These are phyloP conservation scores for Rhizoglyphus robini DNA, from an alignment of 1,140 invertebrate species.

Conservation along the genomic window DNA sequence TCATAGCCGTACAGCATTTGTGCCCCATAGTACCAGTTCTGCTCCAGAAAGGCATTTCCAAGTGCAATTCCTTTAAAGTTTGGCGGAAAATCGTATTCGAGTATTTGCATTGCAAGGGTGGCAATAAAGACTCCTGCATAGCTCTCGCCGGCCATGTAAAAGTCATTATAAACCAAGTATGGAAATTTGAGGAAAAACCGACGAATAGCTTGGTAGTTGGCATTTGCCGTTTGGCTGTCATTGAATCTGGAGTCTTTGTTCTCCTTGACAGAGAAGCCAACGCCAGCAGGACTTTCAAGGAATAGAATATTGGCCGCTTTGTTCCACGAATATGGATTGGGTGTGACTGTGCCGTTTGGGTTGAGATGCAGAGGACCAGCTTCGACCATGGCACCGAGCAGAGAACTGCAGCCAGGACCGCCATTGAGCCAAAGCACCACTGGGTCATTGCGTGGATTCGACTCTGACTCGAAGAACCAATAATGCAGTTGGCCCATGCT, in stretches of 20 bases:
- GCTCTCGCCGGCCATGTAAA: slow-evolving; percentile 38
- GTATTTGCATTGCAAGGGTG: slow-evolving; percentile 38
- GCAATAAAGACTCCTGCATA: slow-evolving; percentile 40
- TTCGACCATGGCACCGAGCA: slow-evolving; percentile 39
- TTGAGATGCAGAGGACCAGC: slow-evolving; percentile 39
- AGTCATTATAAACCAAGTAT: slow-evolving; percentile 34
- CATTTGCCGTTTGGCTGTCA: slow-evolving; percentile 35
- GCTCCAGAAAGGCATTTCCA: slow-evolving; percentile 39
- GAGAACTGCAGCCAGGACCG: slow-evolving; percentile 42
- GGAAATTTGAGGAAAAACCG: slow-evolving; percentile 41
- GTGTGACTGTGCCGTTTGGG: slow-evolving; percentile 31
- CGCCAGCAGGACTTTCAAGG: slow-evolving; percentile 43
- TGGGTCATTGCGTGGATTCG: slow-evolving; percentile 37
- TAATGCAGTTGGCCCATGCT: slow-evolving; percentile 29
- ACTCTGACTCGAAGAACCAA: slow-evolving; percentile 40
- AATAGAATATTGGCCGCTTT: slow-evolving; percentile 58
- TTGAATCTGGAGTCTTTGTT: slow-evolving; percentile 38
- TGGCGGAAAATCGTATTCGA: slow-evolving; percentile 27
- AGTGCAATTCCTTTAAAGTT: slow-evolving; percentile 40
- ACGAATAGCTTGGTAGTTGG: slow-evolving; percentile 38
- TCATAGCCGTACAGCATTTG: slow-evolving; percentile 40
- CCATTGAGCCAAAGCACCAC: slow-evolving; percentile 45
- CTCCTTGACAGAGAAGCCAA: slow-evolving; percentile 43
- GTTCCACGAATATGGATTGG: slow-evolving; percentile 40
- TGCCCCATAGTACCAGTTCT: slow-evolving; percentile 35